Evolutionary conservation across 2,888 invertebrate genomes (phyloP), one percentile per base, ranked within the genome.

Genomic region (Pyrgus malvae): DNA sequence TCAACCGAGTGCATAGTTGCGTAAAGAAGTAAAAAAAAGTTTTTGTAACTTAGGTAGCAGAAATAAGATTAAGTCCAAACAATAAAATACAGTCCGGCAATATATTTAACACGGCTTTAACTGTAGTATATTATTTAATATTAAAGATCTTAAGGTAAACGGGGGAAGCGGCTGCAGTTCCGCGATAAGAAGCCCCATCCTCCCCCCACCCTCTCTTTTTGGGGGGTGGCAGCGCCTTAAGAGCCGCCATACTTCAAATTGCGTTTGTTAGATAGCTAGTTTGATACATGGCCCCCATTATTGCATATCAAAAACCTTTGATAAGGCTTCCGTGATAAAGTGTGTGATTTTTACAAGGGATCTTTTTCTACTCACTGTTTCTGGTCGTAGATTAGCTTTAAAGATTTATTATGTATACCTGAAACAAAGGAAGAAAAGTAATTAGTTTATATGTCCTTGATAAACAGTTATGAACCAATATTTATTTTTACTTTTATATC

Each of bases 71-170:
- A 17, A 40, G 64, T 49, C 62, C 58, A 61, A 60, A 56, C 66
- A 68, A 83, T 86, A 83, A 83, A 81, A 66, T 75, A 83, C 74
- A 58, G 64, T 64, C 59, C 63, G 68, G 66, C 68, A 69, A 65
- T 78, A 74, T 66, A 74, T 80, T 81, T 76, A 78, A 83, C 72
- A 64, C 68, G 73, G 81, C 74, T 84, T 80, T 81, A 84, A 85
- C 78, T 83, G 81, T 83, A 80, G 74, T 87, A 83, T 86, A 83
- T 87, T 88, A 85, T 88, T 89, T 86, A 88, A 88, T 90, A 90
- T 89, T 89, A 89, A 87, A 88, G 85, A 88, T 89, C 86, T 87
- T 85, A 88, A 90, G 90, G 89, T 90, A 85, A 86, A 78, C 83
- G 86, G 77, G 83, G 66, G 79, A 74, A 79, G 83, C 76, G 90